Base-by-base conservation (phyloP, 1,140 invertebrate genomes). In the Saccostrea glomerata region DNA sequence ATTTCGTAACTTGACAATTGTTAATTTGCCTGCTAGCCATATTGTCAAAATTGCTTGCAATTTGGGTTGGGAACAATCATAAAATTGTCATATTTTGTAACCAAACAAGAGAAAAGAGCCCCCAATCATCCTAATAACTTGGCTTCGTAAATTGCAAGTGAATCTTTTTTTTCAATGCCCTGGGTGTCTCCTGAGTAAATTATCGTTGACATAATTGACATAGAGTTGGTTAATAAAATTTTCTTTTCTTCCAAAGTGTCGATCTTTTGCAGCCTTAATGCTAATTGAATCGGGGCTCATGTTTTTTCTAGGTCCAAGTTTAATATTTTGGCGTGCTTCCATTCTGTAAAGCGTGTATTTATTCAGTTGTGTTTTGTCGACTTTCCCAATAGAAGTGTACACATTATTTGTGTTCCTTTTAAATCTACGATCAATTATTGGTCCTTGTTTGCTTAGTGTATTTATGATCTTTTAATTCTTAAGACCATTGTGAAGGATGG, bases 391-490 rank as follows among this genome's bases (percentile, higher is more conserved):
- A 77, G 70, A 77, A 77, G 25, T 77, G 70, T 77, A 77, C 70
- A 77, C 70, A 36, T 77, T 77, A 12, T 25, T 77, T 77, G 70
- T 77, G 25, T 77, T 77, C 70, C 70, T 77, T 77, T 77, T 77
- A 77, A 77, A 77, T 77, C 70, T 77, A 77, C 70, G 30, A 77
- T 77, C 70, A 77, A 77, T 77, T 77, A 77, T 77, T 77, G 11
- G 23, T 77, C 25, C 70, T 36, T 15, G 25, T 77, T 77, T 77
- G 70, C 70, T 30, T 77, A 30, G 70, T 77, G 70, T 77, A 77
- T 77, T 77, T 77, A 77, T 77, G 70, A 77, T 77, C 23, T 77
- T 77, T 77, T 77, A 77, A 77, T 77, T 77, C 70, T 77, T 77
- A 77, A 77, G 70, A 77, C 70, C 70, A 77, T 77, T 77, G 70